Evolutionary conservation across 2,888 invertebrate genomes (phyloP), one percentile per base, ranked within the genome.

Genomic region (Camponotus fellah): DNA sequence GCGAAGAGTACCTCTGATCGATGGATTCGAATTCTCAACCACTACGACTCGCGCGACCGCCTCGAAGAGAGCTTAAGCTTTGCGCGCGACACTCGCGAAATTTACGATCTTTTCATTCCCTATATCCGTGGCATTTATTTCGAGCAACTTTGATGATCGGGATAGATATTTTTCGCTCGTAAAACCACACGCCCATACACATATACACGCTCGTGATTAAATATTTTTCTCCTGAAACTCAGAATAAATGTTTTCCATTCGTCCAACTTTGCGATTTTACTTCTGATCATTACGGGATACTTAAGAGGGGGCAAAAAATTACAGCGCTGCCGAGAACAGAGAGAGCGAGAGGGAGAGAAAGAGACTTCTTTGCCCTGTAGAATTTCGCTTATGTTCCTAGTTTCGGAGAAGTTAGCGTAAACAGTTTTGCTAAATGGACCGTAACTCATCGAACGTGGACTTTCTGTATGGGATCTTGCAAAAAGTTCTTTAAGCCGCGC

Each of bases 11-110:
- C 83, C 88, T 68, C 77, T 91, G 92, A 92, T 91, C 92, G 91
- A 92, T 92, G 92, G 92, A 92, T 92, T 91, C 90, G 89, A 90
- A 90, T 91, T 91, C 86, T 83, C 89, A 71, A 82, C 76, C 85
- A 79, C 83, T 53, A 34, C 81, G 84, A 17, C 21, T 56, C 60
- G 76, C 26, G 26, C 66, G 72, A 43, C 77, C 66, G 81, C 86
- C 75, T 65, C 84, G 90, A 83, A 75, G 86, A 86, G 85, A 89
- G 86, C 90, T 89, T 82, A 88, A 89, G 86, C 26, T 77, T 81
- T 65, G 43, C 80, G 21, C 32, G 68, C 83, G 88, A 86, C 86
- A 79, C 79, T 80, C 82, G 66, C 79, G 60, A 87, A 89, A 89
- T 89, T 89, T 89, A 89, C 90, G 88, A 89, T 64, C 88, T 87